These are phyloP conservation scores for Cephus pygmeus DNA, from an alignment of 2,888 invertebrate species.

Conservation along the genomic window DNA sequence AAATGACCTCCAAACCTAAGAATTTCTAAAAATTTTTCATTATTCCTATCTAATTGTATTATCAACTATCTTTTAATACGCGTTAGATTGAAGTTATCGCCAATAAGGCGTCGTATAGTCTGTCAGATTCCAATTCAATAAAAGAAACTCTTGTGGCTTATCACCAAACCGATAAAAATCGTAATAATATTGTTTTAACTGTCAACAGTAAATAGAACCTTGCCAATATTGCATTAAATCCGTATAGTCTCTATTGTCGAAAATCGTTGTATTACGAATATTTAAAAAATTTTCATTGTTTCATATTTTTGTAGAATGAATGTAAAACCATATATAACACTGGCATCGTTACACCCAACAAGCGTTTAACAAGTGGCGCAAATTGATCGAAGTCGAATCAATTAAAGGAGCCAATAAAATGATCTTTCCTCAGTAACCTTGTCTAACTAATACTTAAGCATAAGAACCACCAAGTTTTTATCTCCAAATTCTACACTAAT, in stretches of 20 bases:
- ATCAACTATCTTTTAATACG: not conserved
- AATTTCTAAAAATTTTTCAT: not conserved
- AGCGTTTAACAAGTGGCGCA: conserved; percentile 46
- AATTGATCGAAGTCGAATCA: conserved; percentile 44
- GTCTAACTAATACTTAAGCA: not conserved
- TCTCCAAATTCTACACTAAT: not conserved
- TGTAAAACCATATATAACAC: conserved; percentile 22
- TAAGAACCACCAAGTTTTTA: not conserved
- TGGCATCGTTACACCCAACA: conserved; percentile 20
- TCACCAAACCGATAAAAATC: not conserved
- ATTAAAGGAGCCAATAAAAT: not conserved
- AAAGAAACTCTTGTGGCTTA: not conserved
- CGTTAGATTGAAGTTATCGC: not conserved
- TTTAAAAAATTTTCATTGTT: not conserved
- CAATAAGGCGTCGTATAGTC: not conserved
- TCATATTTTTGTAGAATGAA: not conserved
- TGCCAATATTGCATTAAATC: not conserved
- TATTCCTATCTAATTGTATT: not conserved
- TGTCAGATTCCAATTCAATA: not conserved
- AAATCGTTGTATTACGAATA: not conserved
- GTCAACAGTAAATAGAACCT: not conserved
- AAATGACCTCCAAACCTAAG: not conserved
- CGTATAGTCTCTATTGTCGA: not conserved
- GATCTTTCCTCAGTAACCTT: not conserved
- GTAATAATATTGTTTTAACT: not conserved